phyloP scores from a whole-genome alignment of 2,113 vertebrate species.

The Ranitomeya variabilis region DNA sequence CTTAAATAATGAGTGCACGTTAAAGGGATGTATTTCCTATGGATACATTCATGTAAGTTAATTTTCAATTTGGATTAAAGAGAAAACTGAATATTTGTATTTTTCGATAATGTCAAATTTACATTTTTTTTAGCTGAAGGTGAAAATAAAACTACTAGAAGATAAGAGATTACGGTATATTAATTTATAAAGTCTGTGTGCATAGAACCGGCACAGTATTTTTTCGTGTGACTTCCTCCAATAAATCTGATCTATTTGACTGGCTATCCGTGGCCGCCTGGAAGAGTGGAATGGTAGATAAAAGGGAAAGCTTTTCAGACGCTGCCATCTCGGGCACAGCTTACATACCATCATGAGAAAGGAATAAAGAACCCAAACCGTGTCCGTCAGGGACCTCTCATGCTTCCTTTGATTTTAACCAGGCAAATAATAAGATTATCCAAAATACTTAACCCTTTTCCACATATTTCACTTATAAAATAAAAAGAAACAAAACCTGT shows the following conservation, averaged over 20 bases:
- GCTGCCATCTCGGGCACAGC: neutral
- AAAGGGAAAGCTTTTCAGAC: neutral
- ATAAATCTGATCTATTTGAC: constrained; percentile 8
- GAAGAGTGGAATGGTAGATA: constrained; percentile 6
- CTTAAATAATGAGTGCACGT: no score
- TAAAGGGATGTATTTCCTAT: neutral
- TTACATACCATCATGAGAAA: neutral
- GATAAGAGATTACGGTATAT: neutral
- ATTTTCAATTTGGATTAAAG: neutral
- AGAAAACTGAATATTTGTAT: neutral
- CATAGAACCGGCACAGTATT: neutral
- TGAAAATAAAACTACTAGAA: neutral
- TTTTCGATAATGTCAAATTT: neutral
- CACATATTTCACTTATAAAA: neutral
- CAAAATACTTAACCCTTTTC: neutral
- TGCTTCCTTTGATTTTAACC: neutral
- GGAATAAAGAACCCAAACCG: neutral
- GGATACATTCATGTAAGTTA: neutral
- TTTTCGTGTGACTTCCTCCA: neutral
- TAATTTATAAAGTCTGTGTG: neutral
- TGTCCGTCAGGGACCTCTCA: neutral
- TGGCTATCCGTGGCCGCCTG: neutral
- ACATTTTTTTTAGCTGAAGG: neutral
- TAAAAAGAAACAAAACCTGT: neutral
- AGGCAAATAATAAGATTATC: neutral